Conservation (phyloP, 2,797 vertebrate genomes). For the Aulostomus chinensis region DNA sequence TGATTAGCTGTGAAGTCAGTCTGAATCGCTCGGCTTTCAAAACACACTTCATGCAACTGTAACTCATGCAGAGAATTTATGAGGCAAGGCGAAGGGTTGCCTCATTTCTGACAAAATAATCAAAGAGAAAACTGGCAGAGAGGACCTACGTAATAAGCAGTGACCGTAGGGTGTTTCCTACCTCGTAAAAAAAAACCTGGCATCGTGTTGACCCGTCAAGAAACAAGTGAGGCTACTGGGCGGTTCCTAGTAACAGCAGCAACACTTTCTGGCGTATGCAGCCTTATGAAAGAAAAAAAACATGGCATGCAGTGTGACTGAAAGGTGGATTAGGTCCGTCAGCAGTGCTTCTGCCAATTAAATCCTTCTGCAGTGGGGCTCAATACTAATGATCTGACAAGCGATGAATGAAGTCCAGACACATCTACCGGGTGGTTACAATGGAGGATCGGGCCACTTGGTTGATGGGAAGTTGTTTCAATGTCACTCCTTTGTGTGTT, state of each 20-base stretch:
- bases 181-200: constrained; percentile 43
- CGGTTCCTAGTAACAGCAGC: constrained; percentile 12
- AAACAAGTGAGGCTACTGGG: constrained; percentile 17
- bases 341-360: constrained; percentile 42
- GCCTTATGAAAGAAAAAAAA: constrained; percentile 8
- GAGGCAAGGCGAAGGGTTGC: constrained; percentile 44
- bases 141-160: constrained; percentile 38
- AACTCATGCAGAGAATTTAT: constrained; percentile 54
- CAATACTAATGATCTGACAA: constrained; percentile 31
- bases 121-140: constrained; percentile 12
- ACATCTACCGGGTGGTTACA: constrained; percentile 6
- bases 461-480: constrained; percentile 18
- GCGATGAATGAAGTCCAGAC: not conserved
- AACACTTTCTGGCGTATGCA: constrained; percentile 3
- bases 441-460: constrained; percentile 14
- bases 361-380: constrained; percentile 35
- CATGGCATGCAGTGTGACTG: constrained; percentile 13
- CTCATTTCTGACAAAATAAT: constrained; percentile 46
- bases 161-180: constrained; percentile 26
- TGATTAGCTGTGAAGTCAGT: constrained; percentile 44
- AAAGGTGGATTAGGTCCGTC: constrained; percentile 31
- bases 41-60: constrained; percentile 24
- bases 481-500: constrained; percentile 12
- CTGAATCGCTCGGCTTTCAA: constrained; percentile 34
- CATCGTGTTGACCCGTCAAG: constrained; percentile 27